Evolutionary conservation across 2,113 vertebrate species (phyloP).

Genomic region (Dromiciops gliroides): DNA sequence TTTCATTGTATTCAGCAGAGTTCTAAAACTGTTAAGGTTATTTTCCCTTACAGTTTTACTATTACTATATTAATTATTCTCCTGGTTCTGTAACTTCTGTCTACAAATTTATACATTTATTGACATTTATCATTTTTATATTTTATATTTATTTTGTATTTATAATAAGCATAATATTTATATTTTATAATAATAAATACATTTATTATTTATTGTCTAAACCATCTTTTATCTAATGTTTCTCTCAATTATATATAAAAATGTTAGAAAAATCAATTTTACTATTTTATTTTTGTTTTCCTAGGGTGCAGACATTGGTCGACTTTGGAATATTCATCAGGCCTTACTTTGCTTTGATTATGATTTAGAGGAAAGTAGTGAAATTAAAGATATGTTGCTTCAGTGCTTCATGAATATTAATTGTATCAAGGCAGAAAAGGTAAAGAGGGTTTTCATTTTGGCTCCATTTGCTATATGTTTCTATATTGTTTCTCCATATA

Average conservation of each 20-base stretch:
- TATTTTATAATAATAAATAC: slow-evolving; percentile 11
- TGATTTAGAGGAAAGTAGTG: slow-evolving; percentile 87
- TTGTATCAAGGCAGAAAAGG: slow-evolving; percentile 91
- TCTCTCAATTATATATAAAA: background rate
- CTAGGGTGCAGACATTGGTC: slow-evolving; percentile 88
- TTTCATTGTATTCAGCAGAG: background rate
- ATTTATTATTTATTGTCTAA: slow-evolving; percentile 33
- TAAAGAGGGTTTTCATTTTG: slow-evolving; percentile 71
- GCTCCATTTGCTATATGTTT: background rate
- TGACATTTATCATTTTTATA: slow-evolving; percentile 11
- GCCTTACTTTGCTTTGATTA: slow-evolving; percentile 90
- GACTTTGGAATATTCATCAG: slow-evolving; percentile 88
- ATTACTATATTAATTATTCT: background rate
- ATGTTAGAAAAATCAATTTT: background rate
- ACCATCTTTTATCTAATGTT: background rate
- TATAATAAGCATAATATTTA: background rate
- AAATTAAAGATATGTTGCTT: slow-evolving; percentile 89
- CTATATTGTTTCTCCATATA: background rate
- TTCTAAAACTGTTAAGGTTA: background rate
- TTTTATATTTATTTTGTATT: background rate
- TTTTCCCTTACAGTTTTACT: background rate
- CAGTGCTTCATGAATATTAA: slow-evolving; percentile 88
- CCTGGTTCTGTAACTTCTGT: background rate
- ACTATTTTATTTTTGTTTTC: background rate
- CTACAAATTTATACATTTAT: background rate